These are phyloP conservation scores for Onychomys arenicola DNA, from an alignment of 2,797 vertebrate species.

Conservation along the genomic window DNA sequence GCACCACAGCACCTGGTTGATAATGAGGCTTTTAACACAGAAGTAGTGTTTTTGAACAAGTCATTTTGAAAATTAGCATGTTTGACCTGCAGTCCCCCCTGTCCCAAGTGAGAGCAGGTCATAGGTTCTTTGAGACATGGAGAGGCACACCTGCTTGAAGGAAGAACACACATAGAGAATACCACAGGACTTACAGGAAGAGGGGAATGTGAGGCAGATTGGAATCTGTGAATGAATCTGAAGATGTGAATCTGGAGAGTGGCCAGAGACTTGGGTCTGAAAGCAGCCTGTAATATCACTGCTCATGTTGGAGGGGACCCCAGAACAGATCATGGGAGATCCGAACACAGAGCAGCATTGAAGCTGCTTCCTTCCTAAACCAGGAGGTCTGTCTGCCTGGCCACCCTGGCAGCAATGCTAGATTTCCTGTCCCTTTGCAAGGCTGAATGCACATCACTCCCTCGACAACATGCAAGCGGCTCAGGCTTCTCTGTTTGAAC, in stretches of 20 bases:
- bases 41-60: not conserved
- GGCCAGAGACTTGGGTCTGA: not conserved
- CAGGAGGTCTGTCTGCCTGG: fast-evolving
- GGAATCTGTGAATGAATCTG: not conserved
- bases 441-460: not conserved
- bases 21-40: not conserved
- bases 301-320: fast-evolving
- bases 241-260: not conserved
- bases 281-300: not conserved
- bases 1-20: not conserved
- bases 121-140: fast-evolving
- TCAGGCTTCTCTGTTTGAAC: not conserved
- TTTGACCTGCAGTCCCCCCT: not conserved
- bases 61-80: not conserved
- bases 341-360: fast-evolving
- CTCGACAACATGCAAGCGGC: not conserved
- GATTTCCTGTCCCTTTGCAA: not conserved
- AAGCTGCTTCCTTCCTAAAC: not conserved
- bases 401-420: not conserved
- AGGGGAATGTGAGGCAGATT: fast-evolving
- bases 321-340: fast-evolving
- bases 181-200: not conserved
- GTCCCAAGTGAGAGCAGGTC: not conserved
- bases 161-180: not conserved
- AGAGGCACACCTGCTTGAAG: not conserved